These are phyloP conservation scores for Sparus aurata DNA, from an alignment of 2,797 vertebrate species.

Conservation along the genomic window DNA sequence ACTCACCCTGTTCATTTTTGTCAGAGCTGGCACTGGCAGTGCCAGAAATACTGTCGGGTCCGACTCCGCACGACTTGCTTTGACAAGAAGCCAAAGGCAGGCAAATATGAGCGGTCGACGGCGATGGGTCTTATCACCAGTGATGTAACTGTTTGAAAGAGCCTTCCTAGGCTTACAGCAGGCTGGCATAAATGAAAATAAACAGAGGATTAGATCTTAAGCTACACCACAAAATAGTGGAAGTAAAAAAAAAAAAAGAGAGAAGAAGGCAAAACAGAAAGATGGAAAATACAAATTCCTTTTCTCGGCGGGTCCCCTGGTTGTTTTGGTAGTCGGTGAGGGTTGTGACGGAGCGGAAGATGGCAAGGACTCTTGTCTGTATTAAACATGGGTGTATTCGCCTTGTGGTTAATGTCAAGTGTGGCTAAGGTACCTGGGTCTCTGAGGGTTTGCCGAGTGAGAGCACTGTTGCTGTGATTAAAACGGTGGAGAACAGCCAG, in stretches of 20 bases:
- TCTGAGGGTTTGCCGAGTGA: slow-evolving; percentile 76
- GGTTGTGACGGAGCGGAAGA: slow-evolving; percentile 41
- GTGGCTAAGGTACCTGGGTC: slow-evolving; percentile 83
- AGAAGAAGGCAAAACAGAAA: not conserved
- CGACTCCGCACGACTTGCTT: slow-evolving; percentile 57
- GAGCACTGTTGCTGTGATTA: slow-evolving; percentile 82
- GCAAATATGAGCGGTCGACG: slow-evolving; percentile 37
- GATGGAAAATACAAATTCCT: slow-evolving; percentile 26
- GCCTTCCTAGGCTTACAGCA: slow-evolving; percentile 42
- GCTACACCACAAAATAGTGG: slow-evolving; percentile 32
- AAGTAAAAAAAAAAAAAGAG: not conserved
- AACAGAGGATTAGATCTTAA: slow-evolving; percentile 64
- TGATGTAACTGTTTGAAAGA: slow-evolving; percentile 79
- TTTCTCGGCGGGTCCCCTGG: slow-evolving; percentile 22
- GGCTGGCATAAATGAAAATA: slow-evolving; percentile 61
- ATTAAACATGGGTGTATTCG: slow-evolving; percentile 71
- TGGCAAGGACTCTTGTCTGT: slow-evolving; percentile 59
- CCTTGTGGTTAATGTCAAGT: slow-evolving; percentile 81
- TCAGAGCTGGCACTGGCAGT: slow-evolving; percentile 56
- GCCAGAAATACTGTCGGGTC: slow-evolving; percentile 51
- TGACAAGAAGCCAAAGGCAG: slow-evolving; percentile 61
- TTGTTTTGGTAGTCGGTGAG: slow-evolving; percentile 31
- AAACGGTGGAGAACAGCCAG: slow-evolving; percentile 78
- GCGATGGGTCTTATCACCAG: slow-evolving; percentile 58
- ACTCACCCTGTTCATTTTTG: slow-evolving; percentile 45